A percentile compares a stretch with the other conserved stretches of the same genome.
Evolutionary conservation across 2,113 vertebrate species (phyloP).

Genomic region (Bubo bubo): DNA sequence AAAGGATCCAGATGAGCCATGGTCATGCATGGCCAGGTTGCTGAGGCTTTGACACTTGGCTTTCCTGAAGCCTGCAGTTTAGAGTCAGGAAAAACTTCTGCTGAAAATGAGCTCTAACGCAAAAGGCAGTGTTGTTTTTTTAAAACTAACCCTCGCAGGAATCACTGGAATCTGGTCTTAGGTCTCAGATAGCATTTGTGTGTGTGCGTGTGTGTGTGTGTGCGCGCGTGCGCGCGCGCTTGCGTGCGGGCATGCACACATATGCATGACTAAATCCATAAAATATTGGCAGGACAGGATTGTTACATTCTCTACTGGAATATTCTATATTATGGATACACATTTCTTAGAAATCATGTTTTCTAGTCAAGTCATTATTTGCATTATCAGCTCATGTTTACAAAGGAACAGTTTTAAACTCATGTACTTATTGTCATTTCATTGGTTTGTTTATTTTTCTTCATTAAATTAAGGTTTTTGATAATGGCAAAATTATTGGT

Average conservation of each 20-base stretch:
- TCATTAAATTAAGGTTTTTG: neutral
- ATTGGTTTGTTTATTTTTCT: neutral
- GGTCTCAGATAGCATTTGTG: neutral
- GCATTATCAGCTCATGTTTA: neutral
- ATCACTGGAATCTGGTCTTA: neutral
- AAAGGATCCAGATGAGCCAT: neutral
- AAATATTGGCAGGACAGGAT: neutral
- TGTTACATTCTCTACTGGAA: neutral
- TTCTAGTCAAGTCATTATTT: neutral
- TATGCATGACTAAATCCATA: neutral
- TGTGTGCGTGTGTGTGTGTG: too few relatives aligned
- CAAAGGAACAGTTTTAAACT: neutral
- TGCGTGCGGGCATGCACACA: rapidly evolving
- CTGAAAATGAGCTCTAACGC: neutral
- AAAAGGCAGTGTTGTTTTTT: neutral
- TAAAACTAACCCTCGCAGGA: neutral
- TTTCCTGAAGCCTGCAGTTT: neutral
- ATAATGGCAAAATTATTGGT: neutral
- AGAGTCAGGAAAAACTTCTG: neutral
- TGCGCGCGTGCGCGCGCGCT: rapidly evolving
- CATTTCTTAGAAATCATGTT: neutral
- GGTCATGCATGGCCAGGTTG: neutral
- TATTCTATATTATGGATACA: neutral
- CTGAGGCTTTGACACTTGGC: neutral
- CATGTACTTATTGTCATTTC: neutral